These are phyloP conservation scores for Onchidella celtica DNA, from an alignment of 2,888 invertebrate species.

Conservation along the genomic window DNA sequence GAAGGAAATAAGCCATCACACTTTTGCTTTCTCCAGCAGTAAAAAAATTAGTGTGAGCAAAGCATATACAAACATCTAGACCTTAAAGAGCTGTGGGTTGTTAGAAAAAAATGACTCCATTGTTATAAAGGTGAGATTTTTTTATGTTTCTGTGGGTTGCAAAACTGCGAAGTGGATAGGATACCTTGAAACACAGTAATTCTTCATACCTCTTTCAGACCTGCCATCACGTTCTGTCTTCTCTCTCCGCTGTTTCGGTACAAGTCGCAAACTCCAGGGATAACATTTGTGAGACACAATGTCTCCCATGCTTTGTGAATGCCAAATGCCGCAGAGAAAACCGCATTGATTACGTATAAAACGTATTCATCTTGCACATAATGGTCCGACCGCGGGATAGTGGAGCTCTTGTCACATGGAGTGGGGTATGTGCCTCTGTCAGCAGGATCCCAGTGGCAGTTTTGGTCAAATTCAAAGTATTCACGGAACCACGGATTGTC, in stretches of 20 bases:
- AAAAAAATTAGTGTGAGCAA: no score
- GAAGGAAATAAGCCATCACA: no score
- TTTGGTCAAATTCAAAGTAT: constrained; percentile 76
- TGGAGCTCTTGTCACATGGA: constrained; percentile 49
- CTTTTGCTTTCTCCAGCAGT: no score
- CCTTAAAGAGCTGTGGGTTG: no score
- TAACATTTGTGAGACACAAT: constrained; percentile 30
- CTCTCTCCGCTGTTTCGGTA: constrained; percentile 69
- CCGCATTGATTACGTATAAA: constrained; percentile 77
- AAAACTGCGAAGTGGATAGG: no score
- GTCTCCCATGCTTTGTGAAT: constrained; percentile 50
- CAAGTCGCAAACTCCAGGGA: constrained; percentile 62
- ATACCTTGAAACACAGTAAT: no score
- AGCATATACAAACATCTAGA: no score
- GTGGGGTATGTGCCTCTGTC: not conserved
- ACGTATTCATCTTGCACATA: constrained; percentile 76
- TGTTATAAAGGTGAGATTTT: no score
- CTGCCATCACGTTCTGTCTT: constrained; percentile 63
- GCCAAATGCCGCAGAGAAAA: constrained; percentile 73
- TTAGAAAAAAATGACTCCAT: no score
- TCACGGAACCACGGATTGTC: constrained; percentile 81
- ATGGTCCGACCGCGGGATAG: constrained; percentile 63
- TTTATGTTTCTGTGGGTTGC: no score
- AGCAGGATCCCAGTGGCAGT: constrained; percentile 34
- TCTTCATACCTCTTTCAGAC: constrained; percentile 55